Base-by-base conservation (phyloP, 1,140 invertebrate species). In the Micrasema minimum region DNA sequence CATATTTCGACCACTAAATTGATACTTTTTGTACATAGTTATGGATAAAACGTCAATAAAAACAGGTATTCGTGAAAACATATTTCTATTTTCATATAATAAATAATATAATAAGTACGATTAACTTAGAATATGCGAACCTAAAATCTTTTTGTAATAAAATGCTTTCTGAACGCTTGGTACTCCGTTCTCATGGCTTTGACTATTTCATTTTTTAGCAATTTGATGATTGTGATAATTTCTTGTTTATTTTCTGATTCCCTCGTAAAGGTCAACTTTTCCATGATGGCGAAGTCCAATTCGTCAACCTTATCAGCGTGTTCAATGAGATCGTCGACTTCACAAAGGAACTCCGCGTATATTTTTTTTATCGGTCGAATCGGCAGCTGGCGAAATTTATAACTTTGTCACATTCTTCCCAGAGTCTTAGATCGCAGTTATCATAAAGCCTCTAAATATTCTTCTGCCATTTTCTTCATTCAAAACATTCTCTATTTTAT, bases 401-500 rank as follows among this genome's bases (percentile, higher is more conserved):
- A 26, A 81, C 74, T 76, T 74, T 79, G 43, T 84, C 83, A 11
- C 77, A 78, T 59, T 81, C 78, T 67, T 84, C 83, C 79, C 80
- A 82, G 69, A 85, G 79, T 72, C 80, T 78, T 26, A 85, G 74
- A 22, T 82, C 16, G 79, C 78, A 2, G 81, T 79, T 51, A 77
- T 79, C 81, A 84, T 83, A 67, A 81, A 85, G 71, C 81, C 81
- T 68, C 81, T 79, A 72, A 84, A 84, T 9, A 83, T 72, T 18
- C 78, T 76, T 55, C 80, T 78, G 1, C 83, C 83, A 62, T 81
- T 84, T 59, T 82, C 81, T 71, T 84, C 80, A 41, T 79, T 81
- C 22, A 85, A 74, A 26, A 84, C 81, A 78, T 85, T 84, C 74
- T 84, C 82, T 59, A 85, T 81, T 77, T 79, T 83, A 66, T 85